Percentiles rank a stretch among this genome's conserved stretches.
Conservation (phyloP, 2,888 invertebrate species). For the Chalcis sispes region DNA sequence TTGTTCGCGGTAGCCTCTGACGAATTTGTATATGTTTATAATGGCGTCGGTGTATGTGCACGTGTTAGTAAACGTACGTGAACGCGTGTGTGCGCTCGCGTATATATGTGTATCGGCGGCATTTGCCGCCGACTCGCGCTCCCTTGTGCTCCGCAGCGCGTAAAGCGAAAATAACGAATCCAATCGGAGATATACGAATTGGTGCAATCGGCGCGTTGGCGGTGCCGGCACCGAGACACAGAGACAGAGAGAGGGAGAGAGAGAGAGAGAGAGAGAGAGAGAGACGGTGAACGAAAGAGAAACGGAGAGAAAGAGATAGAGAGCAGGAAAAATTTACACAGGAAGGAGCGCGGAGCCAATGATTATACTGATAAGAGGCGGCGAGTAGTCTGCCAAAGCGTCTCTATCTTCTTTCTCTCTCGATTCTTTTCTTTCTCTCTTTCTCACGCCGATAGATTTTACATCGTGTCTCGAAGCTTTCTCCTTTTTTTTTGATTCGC, state of each 20-base stretch:
- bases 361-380: slow-evolving; percentile 57
- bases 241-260: slow-evolving; percentile 19
- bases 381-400: slow-evolving; percentile 49
- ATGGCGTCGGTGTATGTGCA: slow-evolving; percentile 66
- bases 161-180: slow-evolving; percentile 62
- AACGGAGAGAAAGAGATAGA: slow-evolving; percentile 21
- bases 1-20: slow-evolving; percentile 73
- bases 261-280: slow-evolving; percentile 51
- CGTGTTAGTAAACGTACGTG: slow-evolving; percentile 51
- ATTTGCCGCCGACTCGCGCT: slow-evolving; percentile 52
- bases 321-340: slow-evolving; percentile 47
- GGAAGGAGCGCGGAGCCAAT: slow-evolving; percentile 49
- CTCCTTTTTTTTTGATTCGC: too few species aligned
- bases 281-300: slow-evolving; percentile 38
- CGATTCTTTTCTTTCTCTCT: slow-evolving; percentile 11
- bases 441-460: slow-evolving; percentile 17
- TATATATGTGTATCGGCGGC: slow-evolving; percentile 31
- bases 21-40: slow-evolving; percentile 76
- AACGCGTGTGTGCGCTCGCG: not conserved
- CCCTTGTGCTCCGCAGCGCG: slow-evolving; percentile 58
- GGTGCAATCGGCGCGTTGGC: slow-evolving; percentile 50
- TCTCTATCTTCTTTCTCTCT: slow-evolving; percentile 38
- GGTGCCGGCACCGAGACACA: slow-evolving; percentile 10
- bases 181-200: slow-evolving; percentile 59
- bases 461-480: too few species aligned